Percentiles rank a stretch among this genome's conserved stretches.
These are phyloP conservation scores for Enteromius thamalakanensis DNA, from an alignment of 2,797 vertebrate species.

Conservation along the genomic window DNA sequence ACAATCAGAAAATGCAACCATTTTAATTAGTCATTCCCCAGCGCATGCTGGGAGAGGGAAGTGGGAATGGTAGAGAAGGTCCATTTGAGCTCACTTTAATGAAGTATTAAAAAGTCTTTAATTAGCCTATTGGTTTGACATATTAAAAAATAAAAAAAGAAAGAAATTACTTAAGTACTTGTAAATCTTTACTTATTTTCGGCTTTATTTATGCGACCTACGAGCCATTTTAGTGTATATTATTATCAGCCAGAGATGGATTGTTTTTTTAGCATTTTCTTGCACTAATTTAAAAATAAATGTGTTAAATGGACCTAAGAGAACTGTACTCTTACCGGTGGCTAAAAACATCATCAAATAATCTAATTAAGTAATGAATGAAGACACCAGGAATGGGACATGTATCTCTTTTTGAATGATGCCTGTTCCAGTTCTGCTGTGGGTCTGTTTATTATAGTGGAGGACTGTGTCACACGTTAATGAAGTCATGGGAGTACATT, in stretches of 20 bases:
- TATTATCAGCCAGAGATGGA: not conserved
- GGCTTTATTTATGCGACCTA: not conserved
- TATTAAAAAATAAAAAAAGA: not conserved
- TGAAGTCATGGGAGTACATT: constrained; percentile 9
- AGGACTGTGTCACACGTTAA: not conserved
- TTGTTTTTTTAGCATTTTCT: not conserved
- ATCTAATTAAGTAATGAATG: constrained; percentile 6
- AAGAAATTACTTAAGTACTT: not conserved
- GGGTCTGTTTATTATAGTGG: not conserved
- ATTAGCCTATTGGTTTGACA: too few relatives aligned
- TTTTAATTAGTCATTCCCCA: not conserved
- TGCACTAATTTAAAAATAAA: not conserved
- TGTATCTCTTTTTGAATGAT: not conserved
- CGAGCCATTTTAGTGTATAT: not conserved
- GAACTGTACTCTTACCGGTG: not conserved
- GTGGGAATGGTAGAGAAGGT: not conserved
- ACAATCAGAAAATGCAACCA: not conserved
- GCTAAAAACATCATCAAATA: not conserved
- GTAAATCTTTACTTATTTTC: not conserved
- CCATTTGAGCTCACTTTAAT: not conserved
- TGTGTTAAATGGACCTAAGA: not conserved
- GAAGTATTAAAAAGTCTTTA: too few relatives aligned
- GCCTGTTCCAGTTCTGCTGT: constrained; percentile 5
- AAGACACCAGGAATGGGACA: not conserved
- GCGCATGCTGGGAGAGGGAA: not conserved